Evolutionary conservation across 37 sponge, comb jelly and placozoan species (phyloP), one percentile per base, ranked within the genome.

Genomic region (Bolinopsis microptera): DNA sequence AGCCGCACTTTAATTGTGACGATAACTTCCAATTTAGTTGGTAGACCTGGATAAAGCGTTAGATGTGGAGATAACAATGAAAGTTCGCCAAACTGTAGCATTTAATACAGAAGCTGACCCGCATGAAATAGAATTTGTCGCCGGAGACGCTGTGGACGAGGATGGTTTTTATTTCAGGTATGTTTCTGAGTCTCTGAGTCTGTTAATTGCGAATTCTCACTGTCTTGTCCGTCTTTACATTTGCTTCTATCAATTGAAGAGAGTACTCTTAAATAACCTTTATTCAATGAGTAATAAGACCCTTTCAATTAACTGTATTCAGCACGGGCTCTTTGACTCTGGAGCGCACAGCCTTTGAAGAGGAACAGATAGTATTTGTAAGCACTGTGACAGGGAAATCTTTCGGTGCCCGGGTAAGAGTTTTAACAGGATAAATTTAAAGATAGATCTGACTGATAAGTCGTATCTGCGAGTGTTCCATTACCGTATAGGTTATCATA

Each of bases 91-190:
- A 27, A 86, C 32, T 27, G 41, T 39, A 16, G 61, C 90, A 3
- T 86, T 86, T 48, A 86, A 24, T 13, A 39, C 90, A 2, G 90
- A 86, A 1, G 37, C 31, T n/a, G 41, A 39, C 8, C 90, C 90
- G 1, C 30, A 24, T 33, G 61, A 86, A 86, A 22, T 86, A 1
- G 37, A 23, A 13, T 86, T 39, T 18, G 31, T 27, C 0, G 61
- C 37, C 23, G 90, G 61, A 2, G 18, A 86, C 23, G 41, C 61
- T 24, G 13, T 86, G 37, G 90, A 86, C 61, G 61, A 23, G 0
- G 90, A 86, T n/a, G 90, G 90, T 24, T 86, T 86, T 26, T 86
- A 86, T 40, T 41, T 36, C 90, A 38, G 80, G 80, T 77, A 1
- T 48, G 61, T n/a, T n/a, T n/a, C n/a, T n/a, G n/a, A n/a, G n/a